These are phyloP conservation scores for Alexandromys oeconomus DNA, from an alignment of 2,797 vertebrate species.

Conservation along the genomic window DNA sequence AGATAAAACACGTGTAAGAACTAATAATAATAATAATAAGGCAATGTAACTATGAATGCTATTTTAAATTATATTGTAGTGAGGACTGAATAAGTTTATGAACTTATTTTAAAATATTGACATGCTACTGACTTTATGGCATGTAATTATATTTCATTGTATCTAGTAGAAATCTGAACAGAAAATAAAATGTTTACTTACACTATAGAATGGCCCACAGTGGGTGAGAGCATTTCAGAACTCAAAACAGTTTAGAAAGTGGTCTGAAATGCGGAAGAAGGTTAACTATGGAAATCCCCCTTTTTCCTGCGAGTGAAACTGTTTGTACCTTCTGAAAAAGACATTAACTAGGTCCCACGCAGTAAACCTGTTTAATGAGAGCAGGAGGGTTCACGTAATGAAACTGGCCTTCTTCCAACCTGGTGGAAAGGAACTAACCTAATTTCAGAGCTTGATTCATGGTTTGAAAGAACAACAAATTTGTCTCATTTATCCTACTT, in stretches of 20 bases:
- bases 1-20: not conserved
- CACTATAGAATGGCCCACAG: not conserved
- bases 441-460: conserved; percentile 64
- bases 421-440: conserved; percentile 8
- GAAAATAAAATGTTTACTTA: conserved; percentile 64
- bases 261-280: not conserved
- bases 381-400: not conserved
- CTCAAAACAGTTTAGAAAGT: conserved; percentile 26
- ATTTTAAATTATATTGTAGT: conserved; percentile 43
- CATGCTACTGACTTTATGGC: conserved; percentile 17
- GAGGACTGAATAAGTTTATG: not conserved
- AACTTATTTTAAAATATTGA: conserved; percentile 44
- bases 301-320: conserved; percentile 7
- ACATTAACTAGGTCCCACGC: not conserved
- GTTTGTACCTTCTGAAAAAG: conserved; percentile 34
- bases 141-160: not conserved
- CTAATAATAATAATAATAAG: not conserved
- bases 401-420: conserved; percentile 60
- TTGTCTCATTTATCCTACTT: conserved; percentile 68
- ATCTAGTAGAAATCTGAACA: conserved; percentile 51
- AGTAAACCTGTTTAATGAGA: conserved; percentile 44
- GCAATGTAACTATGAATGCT: conserved; percentile 17
- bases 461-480: conserved; percentile 68
- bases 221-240: conserved; percentile 16
- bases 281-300: conserved; percentile 15